phyloP scores from a whole-genome alignment of 1,140 invertebrate species.

The Diploscapter pachys region DNA sequence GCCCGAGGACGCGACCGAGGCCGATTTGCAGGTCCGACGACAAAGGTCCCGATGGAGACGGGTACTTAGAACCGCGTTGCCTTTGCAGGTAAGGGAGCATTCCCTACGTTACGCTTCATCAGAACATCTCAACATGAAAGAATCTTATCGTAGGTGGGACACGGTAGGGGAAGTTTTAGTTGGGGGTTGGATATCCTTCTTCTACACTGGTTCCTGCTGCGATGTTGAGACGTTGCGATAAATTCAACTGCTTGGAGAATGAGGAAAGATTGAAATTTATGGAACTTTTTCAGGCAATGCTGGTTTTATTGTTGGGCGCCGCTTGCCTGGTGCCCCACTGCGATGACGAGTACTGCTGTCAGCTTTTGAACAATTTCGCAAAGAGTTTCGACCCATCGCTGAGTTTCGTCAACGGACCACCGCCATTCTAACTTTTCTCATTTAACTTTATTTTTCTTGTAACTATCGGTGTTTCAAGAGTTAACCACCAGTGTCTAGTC shows the following conservation, averaged over 20 bases:
- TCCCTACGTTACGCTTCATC: too few species aligned
- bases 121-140: too few species aligned
- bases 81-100: constrained; percentile 43
- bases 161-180: too few species aligned
- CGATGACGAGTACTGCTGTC: constrained; percentile 56
- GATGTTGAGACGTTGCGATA: too few species aligned
- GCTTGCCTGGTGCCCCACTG: constrained; percentile 55
- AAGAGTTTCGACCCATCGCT: constrained; percentile 48
- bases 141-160: too few species aligned
- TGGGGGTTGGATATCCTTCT: too few species aligned
- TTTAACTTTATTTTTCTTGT: background rate
- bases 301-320: constrained; percentile 50
- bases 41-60: constrained; percentile 51
- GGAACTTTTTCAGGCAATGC: constrained; percentile 44
- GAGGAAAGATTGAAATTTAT: constrained; percentile 14
- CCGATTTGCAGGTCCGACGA: constrained; percentile 30
- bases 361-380: constrained; percentile 54
- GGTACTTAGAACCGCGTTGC: constrained; percentile 52
- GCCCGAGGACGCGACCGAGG: constrained; percentile 36
- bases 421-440: constrained; percentile 42
- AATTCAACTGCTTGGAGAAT: background rate
- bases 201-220: too few species aligned
- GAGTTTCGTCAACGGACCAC: constrained; percentile 52
- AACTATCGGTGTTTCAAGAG: background rate
- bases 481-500: too few species aligned